Evolutionary conservation across 2,797 vertebrate genomes (phyloP), one percentile per base, ranked within the genome.

Genomic region (Manis crassicaudata): DNA sequence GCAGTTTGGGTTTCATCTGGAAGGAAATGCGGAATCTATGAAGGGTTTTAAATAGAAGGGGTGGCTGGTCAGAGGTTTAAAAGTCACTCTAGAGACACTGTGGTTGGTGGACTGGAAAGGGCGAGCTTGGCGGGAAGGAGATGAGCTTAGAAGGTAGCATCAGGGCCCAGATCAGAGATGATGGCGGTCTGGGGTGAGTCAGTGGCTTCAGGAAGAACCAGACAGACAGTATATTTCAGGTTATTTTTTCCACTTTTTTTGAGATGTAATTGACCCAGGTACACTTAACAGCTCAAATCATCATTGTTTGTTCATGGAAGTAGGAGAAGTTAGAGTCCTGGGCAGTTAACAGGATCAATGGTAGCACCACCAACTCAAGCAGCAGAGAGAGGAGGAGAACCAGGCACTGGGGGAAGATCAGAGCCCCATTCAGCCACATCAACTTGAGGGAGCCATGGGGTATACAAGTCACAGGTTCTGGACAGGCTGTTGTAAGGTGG

Each of bases 391-490:
- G 25, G 13, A 82, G 11, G 14, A 68, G 29, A 43, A 12, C 11
- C 29, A 18, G 32, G 25, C 35, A 25, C 12, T 25, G 0, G 54
- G 3, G 46, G 35, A 40, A 35, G 23, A 17, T 4, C n/a, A 2
- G 50, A 35, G 75, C 25, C 58, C 50, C 29, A 7, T 9, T 63
- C n/a, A n/a, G 40, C 35, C 32, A 13, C 3, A 13, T 18, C 20
- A 11, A 23, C 1, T 6, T 21, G 35, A 75, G 10, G 58, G 37
- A 12, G 8, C 62, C 0, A 0, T 18, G 35, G 56, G 37, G 46
- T 9, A 25, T 2, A 6, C 63, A 56, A 50, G 29, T 29, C 10
- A 11, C 32, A 46, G 72, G 52, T 11, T 6, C 72, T 16, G 16
- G 0, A 23, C 13, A 32, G 6, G 4, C 25, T 40, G 4, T 4